These are phyloP conservation scores for Fregetta grallaria DNA, from an alignment of 2,113 vertebrate genomes.

Conservation along the genomic window DNA sequence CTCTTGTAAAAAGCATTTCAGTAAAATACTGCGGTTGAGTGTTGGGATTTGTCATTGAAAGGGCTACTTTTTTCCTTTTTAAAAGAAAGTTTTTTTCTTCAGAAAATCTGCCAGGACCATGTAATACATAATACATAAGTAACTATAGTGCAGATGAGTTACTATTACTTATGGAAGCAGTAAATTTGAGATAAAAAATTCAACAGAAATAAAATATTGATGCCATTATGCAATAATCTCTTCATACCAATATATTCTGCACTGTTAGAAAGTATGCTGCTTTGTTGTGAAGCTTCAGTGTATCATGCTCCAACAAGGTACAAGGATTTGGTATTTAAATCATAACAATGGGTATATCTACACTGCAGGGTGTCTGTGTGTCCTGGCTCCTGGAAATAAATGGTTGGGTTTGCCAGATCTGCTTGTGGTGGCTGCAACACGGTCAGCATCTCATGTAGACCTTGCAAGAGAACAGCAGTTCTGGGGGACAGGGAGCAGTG, in stretches of 20 bases:
- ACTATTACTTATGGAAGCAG: slow-evolving; percentile 66
- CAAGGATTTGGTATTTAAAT: not conserved
- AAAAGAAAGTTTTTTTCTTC: slow-evolving; percentile 11
- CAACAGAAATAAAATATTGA: slow-evolving; percentile 73
- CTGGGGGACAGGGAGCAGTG: not conserved
- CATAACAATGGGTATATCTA: not conserved
- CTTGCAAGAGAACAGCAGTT: not conserved
- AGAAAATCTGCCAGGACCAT: not conserved
- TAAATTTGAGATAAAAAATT: slow-evolving; percentile 72
- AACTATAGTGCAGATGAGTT: slow-evolving; percentile 48
- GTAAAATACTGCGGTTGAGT: slow-evolving; percentile 12
- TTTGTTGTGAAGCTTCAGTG: not conserved
- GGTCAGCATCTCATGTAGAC: rapidly evolving
- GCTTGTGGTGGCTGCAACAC: not conserved
- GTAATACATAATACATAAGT: slow-evolving; percentile 49
- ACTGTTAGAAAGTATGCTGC: not conserved
- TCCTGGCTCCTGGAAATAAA: not conserved
- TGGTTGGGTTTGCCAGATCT: not conserved
- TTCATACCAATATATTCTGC: not conserved
- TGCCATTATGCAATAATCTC: slow-evolving; percentile 52
- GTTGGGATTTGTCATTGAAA: slow-evolving; percentile 37
- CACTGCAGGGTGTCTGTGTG: not conserved
- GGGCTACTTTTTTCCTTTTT: not conserved
- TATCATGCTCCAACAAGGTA: not conserved
- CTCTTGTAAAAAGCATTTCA: not conserved